A percentile compares a stretch with the other conserved stretches of the same genome.
phyloP scores from a whole-genome alignment of 2,797 vertebrate species.

The Spatula clypeata region DNA sequence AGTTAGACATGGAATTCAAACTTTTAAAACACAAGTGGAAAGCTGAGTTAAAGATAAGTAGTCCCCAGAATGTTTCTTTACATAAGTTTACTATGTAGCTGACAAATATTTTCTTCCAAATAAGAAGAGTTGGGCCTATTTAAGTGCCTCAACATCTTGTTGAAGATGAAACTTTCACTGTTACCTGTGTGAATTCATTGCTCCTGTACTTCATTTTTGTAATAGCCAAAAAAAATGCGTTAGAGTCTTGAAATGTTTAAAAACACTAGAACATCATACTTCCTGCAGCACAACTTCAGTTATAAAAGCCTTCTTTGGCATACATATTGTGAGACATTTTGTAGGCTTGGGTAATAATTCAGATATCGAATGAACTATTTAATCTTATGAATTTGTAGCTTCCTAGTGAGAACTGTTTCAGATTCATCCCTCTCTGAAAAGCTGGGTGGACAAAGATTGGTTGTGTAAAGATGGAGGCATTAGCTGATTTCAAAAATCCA shows the following conservation, averaged over 20 bases:
- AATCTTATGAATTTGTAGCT: not conserved
- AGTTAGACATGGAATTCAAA: not conserved
- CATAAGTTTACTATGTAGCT: fast-evolving
- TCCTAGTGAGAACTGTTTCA: not conserved
- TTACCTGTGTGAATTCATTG: not conserved
- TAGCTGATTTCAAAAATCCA: not conserved
- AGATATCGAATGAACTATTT: not conserved
- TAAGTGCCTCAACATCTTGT: not conserved
- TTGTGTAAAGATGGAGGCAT: not conserved
- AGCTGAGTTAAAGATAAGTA: not conserved
- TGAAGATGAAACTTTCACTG: not conserved
- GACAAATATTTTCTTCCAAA: not conserved
- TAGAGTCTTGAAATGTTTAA: not conserved
- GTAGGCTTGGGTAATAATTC: not conserved
- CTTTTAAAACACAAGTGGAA: not conserved
- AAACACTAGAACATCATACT: not conserved
- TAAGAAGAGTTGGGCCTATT: fast-evolving
- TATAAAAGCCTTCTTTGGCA: not conserved
- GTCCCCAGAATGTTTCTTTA: not conserved
- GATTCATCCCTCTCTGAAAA: not conserved
- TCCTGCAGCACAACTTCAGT: not conserved
- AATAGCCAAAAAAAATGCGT: not conserved
- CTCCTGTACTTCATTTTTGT: not conserved
- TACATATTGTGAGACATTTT: fast-evolving
- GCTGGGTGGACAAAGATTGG: not conserved